Evolutionary conservation across 2,797 vertebrate species (phyloP).

Genomic region (Fistularia commersonii): DNA sequence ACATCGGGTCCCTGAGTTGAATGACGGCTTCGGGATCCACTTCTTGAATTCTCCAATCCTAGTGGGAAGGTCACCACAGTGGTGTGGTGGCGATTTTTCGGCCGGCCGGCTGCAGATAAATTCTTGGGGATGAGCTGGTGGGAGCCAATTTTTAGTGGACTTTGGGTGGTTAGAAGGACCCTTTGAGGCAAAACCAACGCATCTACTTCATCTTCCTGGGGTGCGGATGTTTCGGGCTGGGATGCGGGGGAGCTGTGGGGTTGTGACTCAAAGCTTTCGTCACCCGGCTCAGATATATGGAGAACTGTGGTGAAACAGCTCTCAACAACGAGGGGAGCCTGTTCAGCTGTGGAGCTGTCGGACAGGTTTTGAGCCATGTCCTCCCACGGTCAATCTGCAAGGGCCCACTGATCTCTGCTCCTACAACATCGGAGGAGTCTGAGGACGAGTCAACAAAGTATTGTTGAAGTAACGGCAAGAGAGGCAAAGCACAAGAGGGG

Average conservation of each 20-base stretch:
- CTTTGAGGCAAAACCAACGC: conserved; percentile 9
- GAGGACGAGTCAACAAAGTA: background rate
- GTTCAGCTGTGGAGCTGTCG: conserved; percentile 52
- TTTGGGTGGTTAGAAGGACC: conserved; percentile 85
- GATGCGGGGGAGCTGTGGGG: conserved; percentile 6
- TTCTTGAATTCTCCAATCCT: conserved; percentile 43
- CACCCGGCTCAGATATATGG: conserved; percentile 56
- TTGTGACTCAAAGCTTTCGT: conserved; percentile 20
- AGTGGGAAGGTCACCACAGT: conserved; percentile 72
- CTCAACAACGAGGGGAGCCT: conserved; percentile 66
- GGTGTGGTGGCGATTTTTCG: conserved; percentile 82
- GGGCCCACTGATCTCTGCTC: conserved; percentile 15
- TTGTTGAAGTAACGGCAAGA: background rate
- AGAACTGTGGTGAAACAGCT: conserved; percentile 67
- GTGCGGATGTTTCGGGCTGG: conserved; percentile 3
- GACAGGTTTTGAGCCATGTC: conserved; percentile 77
- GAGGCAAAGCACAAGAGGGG: background rate
- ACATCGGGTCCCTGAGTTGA: conserved; percentile 49
- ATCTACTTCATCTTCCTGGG: conserved; percentile 2
- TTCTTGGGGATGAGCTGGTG: conserved; percentile 88
- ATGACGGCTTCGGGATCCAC: conserved; percentile 38
- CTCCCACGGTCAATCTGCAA: conserved; percentile 7
- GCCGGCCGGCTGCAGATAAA: conserved; percentile 72
- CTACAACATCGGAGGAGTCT: conserved; percentile 41
- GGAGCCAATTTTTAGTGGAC: conserved; percentile 78